These are phyloP conservation scores for Zapornia atra DNA, from an alignment of 2,113 vertebrate species.

Conservation along the genomic window DNA sequence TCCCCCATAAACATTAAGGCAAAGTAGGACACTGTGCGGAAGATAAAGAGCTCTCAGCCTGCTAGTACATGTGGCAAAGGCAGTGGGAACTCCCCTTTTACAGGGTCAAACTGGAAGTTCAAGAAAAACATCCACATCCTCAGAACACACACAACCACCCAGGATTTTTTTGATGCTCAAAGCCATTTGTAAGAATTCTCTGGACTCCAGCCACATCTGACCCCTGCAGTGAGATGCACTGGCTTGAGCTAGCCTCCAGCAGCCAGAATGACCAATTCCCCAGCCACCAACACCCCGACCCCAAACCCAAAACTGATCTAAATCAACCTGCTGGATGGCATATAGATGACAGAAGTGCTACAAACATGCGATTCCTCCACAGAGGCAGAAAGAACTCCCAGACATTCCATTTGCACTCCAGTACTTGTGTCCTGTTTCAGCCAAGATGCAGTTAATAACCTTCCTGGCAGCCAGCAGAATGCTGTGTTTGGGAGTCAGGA, in stretches of 20 bases:
- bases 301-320: not conserved
- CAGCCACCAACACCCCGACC: no score
- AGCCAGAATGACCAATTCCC: not conserved
- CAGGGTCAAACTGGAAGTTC: not conserved
- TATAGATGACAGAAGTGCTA: no score
- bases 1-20: not conserved
- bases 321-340: no score
- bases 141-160: not conserved
- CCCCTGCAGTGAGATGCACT: not conserved
- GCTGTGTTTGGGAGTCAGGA: no score
- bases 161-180: not conserved
- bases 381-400: not conserved
- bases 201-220: not conserved
- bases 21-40: not conserved
- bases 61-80: not conserved
- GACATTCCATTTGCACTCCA: not conserved
- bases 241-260: not conserved
- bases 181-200: not conserved
- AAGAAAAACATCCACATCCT: not conserved
- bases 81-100: not conserved
- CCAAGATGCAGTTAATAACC: no score
- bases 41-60: not conserved
- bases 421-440: no score
- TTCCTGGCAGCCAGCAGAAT: no score
- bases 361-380: not conserved